Conservation (phyloP, 2,888 invertebrate species). For the Blomia tropicalis region DNA sequence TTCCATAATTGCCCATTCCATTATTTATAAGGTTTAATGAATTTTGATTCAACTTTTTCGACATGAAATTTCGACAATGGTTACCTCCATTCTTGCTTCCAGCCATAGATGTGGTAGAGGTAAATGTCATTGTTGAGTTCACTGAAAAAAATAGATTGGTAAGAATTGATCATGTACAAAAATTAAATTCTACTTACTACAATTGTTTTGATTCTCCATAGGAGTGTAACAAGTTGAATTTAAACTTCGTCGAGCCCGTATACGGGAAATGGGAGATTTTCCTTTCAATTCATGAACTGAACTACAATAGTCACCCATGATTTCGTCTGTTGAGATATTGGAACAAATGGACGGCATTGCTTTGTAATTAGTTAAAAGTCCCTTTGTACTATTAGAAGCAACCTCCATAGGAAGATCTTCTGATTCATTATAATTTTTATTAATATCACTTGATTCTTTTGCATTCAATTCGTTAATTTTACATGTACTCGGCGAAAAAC, state of each 20-base stretch:
- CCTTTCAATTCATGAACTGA: neutral
- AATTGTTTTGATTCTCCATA: neutral
- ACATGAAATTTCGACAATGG: neutral
- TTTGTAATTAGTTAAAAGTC: neutral
- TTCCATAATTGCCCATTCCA: neutral
- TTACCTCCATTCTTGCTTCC: constrained; percentile 7
- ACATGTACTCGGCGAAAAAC: neutral
- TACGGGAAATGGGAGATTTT: neutral
- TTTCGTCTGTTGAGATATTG: constrained; percentile 8
- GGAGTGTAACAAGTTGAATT: neutral
- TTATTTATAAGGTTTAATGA: neutral
- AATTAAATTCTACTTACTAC: neutral
- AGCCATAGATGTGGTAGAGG: constrained; percentile 20
- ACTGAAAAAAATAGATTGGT: neutral
- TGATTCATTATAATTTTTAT: neutral
- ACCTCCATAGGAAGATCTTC: constrained; percentile 6
- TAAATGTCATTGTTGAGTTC: constrained; percentile 6
- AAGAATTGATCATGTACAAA: neutral
- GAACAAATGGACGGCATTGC: neutral
- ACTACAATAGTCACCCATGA: neutral
- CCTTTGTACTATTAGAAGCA: neutral
- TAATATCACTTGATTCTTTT: neutral
- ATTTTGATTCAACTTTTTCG: constrained; percentile 12
- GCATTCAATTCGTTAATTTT: neutral
- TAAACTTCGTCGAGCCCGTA: constrained; percentile 1